Percentiles rank a stretch among this genome's conserved stretches.
These are phyloP conservation scores for Lophotis ruficrista DNA, from an alignment of 2,113 vertebrate species.

Conservation along the genomic window DNA sequence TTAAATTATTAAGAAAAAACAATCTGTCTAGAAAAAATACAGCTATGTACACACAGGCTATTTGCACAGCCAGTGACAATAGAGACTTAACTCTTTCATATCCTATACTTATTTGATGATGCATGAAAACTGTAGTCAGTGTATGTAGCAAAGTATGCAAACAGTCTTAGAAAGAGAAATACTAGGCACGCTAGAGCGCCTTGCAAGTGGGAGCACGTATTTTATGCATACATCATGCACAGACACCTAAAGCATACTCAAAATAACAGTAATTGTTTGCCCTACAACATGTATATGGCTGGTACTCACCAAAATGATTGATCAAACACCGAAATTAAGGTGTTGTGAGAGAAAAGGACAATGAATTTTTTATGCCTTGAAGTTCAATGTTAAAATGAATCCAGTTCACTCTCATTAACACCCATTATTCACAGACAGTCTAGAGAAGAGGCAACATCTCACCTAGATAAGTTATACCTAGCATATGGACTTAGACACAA, in stretches of 20 bases:
- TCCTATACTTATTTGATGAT: background rate
- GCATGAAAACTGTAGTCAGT: background rate
- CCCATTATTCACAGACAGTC: background rate
- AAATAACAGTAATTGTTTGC: background rate
- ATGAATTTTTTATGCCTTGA: background rate
- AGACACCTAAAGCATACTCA: background rate
- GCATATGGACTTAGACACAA: background rate
- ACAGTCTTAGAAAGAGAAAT: background rate
- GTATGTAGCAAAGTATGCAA: background rate
- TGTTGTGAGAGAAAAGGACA: background rate
- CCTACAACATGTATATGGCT: no score
- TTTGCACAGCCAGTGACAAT: background rate
- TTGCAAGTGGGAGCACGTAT: background rate
- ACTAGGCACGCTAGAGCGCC: background rate
- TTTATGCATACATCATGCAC: background rate
- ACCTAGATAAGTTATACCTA: background rate
- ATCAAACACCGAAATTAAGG: background rate
- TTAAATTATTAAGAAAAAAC: background rate
- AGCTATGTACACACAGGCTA: background rate
- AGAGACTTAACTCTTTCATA: background rate
- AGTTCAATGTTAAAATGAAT: background rate
- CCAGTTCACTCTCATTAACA: background rate
- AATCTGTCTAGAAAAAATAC: background rate
- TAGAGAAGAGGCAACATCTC: background rate
- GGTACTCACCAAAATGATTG: background rate